phyloP scores from a whole-genome alignment of 2,888 invertebrate genomes.

The Chrysopilus asiliformis region DNA sequence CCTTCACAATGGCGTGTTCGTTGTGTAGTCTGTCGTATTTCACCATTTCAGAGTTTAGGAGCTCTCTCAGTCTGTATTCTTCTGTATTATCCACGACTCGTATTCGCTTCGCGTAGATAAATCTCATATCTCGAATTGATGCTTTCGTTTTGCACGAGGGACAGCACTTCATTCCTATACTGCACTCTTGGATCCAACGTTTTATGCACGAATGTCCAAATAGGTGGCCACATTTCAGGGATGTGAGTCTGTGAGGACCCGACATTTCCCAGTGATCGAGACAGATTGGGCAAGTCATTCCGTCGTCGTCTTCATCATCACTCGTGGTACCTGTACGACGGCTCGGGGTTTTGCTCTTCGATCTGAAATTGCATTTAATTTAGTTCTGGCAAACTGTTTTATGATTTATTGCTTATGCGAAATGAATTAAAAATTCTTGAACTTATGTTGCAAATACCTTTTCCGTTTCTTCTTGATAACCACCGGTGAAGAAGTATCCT shows the following conservation, averaged over 20 bases:
- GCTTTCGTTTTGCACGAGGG: slow-evolving; percentile 80
- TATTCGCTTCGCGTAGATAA: slow-evolving; percentile 64
- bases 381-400: too few species aligned
- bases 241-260: slow-evolving; percentile 74
- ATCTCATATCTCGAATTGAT: slow-evolving; percentile 51
- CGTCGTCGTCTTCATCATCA: too few species aligned
- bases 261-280: slow-evolving; percentile 77
- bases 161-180: slow-evolving; percentile 42
- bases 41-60: slow-evolving; percentile 43
- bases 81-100: slow-evolving; percentile 69
- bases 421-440: too few species aligned
- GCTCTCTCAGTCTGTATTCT: slow-evolving; percentile 48
- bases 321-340: too few species aligned
- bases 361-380: too few species aligned
- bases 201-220: slow-evolving; percentile 66
- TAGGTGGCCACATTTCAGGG: slow-evolving; percentile 82
- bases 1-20: slow-evolving; percentile 44
- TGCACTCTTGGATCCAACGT: slow-evolving; percentile 33
- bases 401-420: too few species aligned
- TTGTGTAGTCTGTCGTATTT: slow-evolving; percentile 46
- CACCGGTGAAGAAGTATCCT: too few species aligned
- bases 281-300: slow-evolving; percentile 73
- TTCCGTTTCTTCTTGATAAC: too few species aligned
- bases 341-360: too few species aligned
- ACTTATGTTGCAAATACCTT: too few species aligned